Evolutionary conservation across 92 coral and sea anemone species (phyloP).

Genomic region (Palythoa caribaeorum): DNA sequence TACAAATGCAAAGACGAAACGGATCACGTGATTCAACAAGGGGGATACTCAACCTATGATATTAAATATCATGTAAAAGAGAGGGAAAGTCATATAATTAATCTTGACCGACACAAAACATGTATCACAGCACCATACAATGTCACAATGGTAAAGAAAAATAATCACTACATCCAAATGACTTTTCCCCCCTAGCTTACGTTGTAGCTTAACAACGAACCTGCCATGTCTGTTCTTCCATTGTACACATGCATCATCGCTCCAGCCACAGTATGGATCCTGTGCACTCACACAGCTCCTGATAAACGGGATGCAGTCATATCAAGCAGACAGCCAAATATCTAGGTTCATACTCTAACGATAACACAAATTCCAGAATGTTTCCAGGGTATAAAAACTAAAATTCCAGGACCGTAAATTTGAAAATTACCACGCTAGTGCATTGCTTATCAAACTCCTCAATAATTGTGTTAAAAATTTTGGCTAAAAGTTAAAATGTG

Average conservation of each 20-base stretch:
- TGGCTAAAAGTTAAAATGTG: too few relatives aligned
- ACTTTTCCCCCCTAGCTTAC: neutral
- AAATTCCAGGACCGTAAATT: too few relatives aligned
- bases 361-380: too few relatives aligned
- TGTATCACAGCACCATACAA: too few relatives aligned
- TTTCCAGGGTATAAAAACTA: too few relatives aligned
- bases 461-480: too few relatives aligned
- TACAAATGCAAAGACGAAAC: too few relatives aligned
- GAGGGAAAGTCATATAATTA: neutral
- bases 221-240: slow-evolving; percentile 45
- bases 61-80: too few relatives aligned
- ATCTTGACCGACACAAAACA: neutral
- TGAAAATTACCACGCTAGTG: neutral
- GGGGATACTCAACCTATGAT: too few relatives aligned
- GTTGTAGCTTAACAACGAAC: neutral
- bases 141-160: neutral
- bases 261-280: slow-evolving; percentile 95
- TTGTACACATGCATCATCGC: slow-evolving; percentile 67
- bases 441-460: neutral
- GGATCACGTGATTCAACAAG: too few relatives aligned
- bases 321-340: neutral
- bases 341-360: too few relatives aligned
- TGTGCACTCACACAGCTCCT: slow-evolving; percentile 72
- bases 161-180: neutral
- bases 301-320: neutral